Percentiles rank a stretch among this genome's conserved stretches.
These are phyloP conservation scores for Chionoecetes opilio DNA, from an alignment of 1,140 invertebrate species.

Conservation along the genomic window DNA sequence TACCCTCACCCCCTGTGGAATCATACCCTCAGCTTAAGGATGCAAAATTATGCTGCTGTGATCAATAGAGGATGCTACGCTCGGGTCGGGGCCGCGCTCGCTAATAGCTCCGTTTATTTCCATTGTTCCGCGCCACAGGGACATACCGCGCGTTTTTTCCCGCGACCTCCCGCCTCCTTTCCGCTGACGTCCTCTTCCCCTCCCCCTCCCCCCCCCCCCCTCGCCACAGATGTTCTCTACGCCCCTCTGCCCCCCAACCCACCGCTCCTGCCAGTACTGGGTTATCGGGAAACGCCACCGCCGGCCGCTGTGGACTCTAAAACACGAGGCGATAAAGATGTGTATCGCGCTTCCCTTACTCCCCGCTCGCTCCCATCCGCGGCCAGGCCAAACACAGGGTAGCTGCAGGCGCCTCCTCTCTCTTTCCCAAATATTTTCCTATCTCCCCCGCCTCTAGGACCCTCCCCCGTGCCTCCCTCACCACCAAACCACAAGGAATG, in stretches of 20 bases:
- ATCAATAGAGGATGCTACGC: conserved; percentile 81
- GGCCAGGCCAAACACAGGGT: conserved; percentile 45
- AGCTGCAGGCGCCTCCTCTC: conserved; percentile 67
- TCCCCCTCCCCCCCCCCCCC: conserved; percentile 41
- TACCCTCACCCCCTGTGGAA: conserved; percentile 79
- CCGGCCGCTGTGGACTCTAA: conserved; percentile 65
- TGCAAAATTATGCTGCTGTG: conserved; percentile 81
- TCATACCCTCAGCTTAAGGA: conserved; percentile 81
- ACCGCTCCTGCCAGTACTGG: conserved; percentile 72
- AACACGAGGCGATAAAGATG: conserved; percentile 70
- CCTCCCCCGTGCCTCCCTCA: conserved; percentile 10
- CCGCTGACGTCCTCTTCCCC: too few species aligned
- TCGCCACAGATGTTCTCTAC: conserved; percentile 44
- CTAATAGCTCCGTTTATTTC: conserved; percentile 81
- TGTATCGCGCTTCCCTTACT: conserved; percentile 64
- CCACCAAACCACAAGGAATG: not conserved
- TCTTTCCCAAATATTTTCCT: conserved; percentile 65
- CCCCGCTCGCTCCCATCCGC: conserved; percentile 69
- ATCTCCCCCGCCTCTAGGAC: conserved; percentile 57
- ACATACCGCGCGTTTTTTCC: conserved; percentile 70
- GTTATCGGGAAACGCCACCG: conserved; percentile 66
- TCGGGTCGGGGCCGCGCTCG: conserved; percentile 78
- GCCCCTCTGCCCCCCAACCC: conserved; percentile 63
- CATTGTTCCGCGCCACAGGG: conserved; percentile 80
- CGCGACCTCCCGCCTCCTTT: conserved; percentile 53